phyloP scores from a whole-genome alignment of 1,140 invertebrate species.

The Bombus consobrinus region DNA sequence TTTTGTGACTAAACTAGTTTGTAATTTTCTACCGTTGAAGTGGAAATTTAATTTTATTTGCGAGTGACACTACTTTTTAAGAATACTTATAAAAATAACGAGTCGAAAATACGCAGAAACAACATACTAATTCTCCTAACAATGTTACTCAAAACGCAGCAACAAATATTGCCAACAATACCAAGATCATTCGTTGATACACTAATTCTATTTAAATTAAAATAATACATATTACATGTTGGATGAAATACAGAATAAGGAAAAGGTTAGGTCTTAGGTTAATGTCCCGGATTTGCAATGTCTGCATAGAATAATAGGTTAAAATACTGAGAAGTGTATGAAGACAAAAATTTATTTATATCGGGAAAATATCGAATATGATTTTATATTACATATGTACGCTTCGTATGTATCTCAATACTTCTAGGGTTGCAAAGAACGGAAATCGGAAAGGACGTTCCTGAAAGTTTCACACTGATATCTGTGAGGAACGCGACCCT shows the following conservation, averaged over 20 bases:
- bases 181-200: no score
- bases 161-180: no score
- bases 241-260: not conserved
- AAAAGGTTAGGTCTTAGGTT: not conserved
- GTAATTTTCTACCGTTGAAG: not conserved
- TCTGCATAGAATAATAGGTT: not conserved
- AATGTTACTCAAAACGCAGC: no score
- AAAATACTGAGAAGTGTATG: not conserved
- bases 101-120: no score
- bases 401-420: not conserved
- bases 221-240: not conserved
- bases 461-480: conserved; percentile 65
- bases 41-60: not conserved
- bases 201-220: not conserved
- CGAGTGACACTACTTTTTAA: not conserved
- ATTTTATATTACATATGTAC: not conserved
- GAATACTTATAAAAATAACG: no score
- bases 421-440: not conserved
- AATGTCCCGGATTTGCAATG: not conserved
- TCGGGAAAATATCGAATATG: no score
- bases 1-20: not conserved
- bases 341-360: no score
- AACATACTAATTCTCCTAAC: no score
- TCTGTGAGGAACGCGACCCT: conserved; percentile 65
- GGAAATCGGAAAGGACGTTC: conserved; percentile 57